Percentiles rank a stretch among this genome's conserved stretches.
phyloP scores from a whole-genome alignment of 30 jellyfish, hydroid and myxozoan species.

The Morbakka virulenta region DNA sequence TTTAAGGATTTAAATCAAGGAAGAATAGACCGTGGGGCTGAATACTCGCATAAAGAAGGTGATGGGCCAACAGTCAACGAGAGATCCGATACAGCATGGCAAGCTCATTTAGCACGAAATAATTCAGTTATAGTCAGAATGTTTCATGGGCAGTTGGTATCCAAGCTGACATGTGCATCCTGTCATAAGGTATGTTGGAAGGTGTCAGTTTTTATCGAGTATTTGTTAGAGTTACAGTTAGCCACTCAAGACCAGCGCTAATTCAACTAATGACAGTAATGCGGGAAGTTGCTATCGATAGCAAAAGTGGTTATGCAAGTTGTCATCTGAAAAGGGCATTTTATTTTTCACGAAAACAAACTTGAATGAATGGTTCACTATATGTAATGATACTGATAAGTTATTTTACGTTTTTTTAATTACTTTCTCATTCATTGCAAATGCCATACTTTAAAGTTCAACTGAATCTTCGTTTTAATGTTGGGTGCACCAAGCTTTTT shows the following conservation, averaged over 20 bases:
- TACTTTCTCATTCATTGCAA: too few relatives aligned
- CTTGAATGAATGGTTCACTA: too few relatives aligned
- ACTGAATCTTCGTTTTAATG: too few relatives aligned
- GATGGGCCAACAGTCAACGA: constrained; percentile 56
- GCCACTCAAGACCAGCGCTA: not conserved
- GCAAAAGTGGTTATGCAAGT: not conserved
- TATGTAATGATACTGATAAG: too few relatives aligned
- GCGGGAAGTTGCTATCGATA: not conserved
- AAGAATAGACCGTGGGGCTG: constrained; percentile 43
- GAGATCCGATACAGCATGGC: constrained; percentile 91
- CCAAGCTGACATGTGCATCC: constrained; percentile 78
- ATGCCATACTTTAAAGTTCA: too few relatives aligned
- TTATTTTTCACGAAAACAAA: too few relatives aligned
- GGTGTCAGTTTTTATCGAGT: not conserved
- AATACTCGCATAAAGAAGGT: constrained; percentile 47
- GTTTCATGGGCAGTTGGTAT: constrained; percentile 97
- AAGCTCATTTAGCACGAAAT: constrained; percentile 68
- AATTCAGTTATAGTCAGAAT: constrained; percentile 75
- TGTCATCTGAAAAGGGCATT: too few relatives aligned
- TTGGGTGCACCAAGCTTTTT: too few relatives aligned
- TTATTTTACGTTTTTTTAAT: too few relatives aligned
- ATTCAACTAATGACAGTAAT: not conserved
- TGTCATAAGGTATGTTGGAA: constrained; percentile 81
- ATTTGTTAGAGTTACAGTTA: not conserved
- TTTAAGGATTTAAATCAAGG: constrained; percentile 80